Evolutionary conservation across 2,113 vertebrate genomes (phyloP), one percentile per base, ranked within the genome.

Genomic region (Brachirus orientalis): DNA sequence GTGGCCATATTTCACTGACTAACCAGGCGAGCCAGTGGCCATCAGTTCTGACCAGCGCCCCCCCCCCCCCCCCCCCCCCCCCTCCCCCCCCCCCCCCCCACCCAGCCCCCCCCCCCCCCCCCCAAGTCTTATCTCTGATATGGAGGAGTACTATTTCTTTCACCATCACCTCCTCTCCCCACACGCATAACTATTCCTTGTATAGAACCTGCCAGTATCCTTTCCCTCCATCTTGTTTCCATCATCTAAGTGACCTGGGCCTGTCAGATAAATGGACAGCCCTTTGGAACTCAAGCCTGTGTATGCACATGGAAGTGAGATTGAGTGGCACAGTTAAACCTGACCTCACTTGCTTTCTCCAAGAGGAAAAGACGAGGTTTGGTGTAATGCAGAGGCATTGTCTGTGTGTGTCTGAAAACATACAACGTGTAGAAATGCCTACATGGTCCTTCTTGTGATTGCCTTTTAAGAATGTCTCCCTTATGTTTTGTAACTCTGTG

Each of bases 1-100:
- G 9, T 36, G 38, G 54, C 66, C 62, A 79, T 90, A 90, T 90
- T 90, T 90, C 79, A 87, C 74, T n/a, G 41, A 57, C 68, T 82
- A 82, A 86, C 80, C 63, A 68, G 75, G 69, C 58, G 11, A 60
- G 63, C 69, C 61, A 37, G 16, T 45, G 70, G 74, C 78, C 76
- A 84, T 87, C 46, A 16, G 67, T 85, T 75, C 51, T 56, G 59
- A 55, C 53, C 75, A 69, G 36, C 19, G 3, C 73, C 68, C 65
- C 52, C 14, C 45, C 18, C 35, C 14, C 45, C 18, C 35, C n/a
- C n/a, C n/a, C n/a, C n/a, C n/a, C n/a, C 11, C 18, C 35, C 11
- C 73, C 65, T 69, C 50, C 12, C 41, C 18, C 38, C 11, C 19
- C 3, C 74, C 69, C 65, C 53, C 14, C 41, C n/a, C 36, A 8